Evolutionary conservation across 1,140 invertebrate species (phyloP).

Genomic region (Brachionus plicatilis): DNA sequence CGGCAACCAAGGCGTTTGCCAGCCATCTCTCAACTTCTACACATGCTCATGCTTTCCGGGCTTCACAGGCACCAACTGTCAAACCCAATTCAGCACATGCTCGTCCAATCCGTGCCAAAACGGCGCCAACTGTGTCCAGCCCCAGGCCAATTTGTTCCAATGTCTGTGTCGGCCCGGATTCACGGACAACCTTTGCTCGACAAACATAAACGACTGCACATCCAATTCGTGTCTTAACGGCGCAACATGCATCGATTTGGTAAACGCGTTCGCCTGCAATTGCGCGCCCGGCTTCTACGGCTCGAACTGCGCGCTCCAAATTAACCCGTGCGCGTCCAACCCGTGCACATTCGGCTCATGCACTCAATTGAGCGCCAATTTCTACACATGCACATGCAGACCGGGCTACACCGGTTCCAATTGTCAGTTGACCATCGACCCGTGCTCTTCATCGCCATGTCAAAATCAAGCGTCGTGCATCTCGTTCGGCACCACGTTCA

Average conservation of each 20-base stretch:
- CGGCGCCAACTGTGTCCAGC: slow-evolving; percentile 10
- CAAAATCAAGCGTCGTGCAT: slow-evolving; percentile 41
- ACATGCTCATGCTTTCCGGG: slow-evolving; percentile 2
- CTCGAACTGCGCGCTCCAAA: slow-evolving; percentile 9
- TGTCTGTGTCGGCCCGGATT: slow-evolving; percentile 84
- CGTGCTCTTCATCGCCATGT: slow-evolving; percentile 41
- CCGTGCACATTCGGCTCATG: slow-evolving; percentile 42
- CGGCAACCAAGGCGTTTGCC: slow-evolving; percentile 12
- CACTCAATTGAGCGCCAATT: slow-evolving; percentile 65
- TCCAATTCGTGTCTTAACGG: slow-evolving; percentile 44
- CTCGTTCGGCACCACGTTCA: slow-evolving; percentile 28
- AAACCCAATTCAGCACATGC: neutral
- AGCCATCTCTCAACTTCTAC: neutral
- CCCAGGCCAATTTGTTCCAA: neutral
- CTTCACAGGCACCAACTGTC: neutral
- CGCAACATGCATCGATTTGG: slow-evolving; percentile 26
- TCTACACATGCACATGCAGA: slow-evolving; percentile 62
- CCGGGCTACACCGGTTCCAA: slow-evolving; percentile 25
- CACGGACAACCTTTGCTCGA: slow-evolving; percentile 78
- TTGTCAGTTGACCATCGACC: slow-evolving; percentile 9
- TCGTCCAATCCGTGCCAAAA: slow-evolving; percentile 38
- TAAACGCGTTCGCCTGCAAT: neutral
- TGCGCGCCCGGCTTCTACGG: slow-evolving; percentile 20
- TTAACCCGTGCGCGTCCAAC: neutral
- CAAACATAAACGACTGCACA: slow-evolving; percentile 60